These are phyloP conservation scores for Scopus umbretta DNA, from an alignment of 2,113 vertebrate species.

Conservation along the genomic window DNA sequence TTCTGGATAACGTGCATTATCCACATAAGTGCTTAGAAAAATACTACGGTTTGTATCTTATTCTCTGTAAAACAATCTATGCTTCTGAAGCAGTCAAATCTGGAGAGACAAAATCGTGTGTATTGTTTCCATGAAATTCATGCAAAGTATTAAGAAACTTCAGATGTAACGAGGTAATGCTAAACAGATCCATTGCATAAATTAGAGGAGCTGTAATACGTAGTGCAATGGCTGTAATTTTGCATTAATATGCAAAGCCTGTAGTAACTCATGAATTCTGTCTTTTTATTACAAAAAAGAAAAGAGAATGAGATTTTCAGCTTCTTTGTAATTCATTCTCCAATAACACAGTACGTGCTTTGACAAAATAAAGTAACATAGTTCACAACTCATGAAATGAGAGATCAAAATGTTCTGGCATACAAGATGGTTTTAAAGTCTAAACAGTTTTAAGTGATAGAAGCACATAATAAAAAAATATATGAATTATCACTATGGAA, in stretches of 20 bases:
- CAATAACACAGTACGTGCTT: neutral
- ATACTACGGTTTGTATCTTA: neutral
- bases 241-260: neutral
- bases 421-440: neutral
- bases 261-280: neutral
- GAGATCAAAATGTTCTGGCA: neutral
- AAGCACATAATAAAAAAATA: neutral
- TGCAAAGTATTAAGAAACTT: slow-evolving; percentile 44
- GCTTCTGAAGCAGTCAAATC: neutral
- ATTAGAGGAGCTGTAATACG: neutral
- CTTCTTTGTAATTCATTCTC: slow-evolving; percentile 30
- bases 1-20: neutral
- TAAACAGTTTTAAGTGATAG: neutral
- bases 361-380: neutral
- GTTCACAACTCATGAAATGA: neutral
- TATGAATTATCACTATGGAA: neutral
- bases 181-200: neutral
- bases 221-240: neutral
- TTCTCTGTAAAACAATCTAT: neutral
- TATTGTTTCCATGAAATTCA: slow-evolving; percentile 61
- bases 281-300: neutral
- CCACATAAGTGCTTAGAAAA: neutral
- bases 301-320: slow-evolving; percentile 26
- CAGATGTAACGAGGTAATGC: neutral
- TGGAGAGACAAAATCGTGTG: neutral